These are phyloP conservation scores for Carterocephalus palaemon DNA, from an alignment of 2,888 invertebrate species.

Conservation along the genomic window DNA sequence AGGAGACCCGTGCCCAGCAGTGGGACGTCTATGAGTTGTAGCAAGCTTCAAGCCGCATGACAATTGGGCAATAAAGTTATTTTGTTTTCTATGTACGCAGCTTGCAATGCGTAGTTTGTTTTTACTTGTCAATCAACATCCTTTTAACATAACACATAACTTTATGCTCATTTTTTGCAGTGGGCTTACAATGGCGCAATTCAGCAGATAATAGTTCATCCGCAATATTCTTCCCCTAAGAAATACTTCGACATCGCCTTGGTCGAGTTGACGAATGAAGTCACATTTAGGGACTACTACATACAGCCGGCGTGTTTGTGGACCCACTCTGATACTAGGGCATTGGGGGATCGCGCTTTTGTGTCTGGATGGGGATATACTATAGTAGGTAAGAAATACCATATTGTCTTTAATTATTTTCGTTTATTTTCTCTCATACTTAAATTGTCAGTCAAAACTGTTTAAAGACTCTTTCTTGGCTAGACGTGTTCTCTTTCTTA, in stretches of 20 bases:
- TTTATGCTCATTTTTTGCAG: too few relatives aligned
- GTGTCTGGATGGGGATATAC: not conserved
- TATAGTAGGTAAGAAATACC: not conserved
- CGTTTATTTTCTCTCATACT: too few relatives aligned
- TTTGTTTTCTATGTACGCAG: slow-evolving; percentile 6
- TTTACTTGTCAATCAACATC: too few relatives aligned
- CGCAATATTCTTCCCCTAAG: slow-evolving; percentile 30
- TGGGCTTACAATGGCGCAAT: slow-evolving; percentile 26
- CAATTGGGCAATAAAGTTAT: not conserved
- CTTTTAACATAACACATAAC: too few relatives aligned
- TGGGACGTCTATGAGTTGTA: too few relatives aligned
- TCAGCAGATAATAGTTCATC: slow-evolving; percentile 30
- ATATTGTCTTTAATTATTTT: too few relatives aligned
- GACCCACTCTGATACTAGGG: not conserved
- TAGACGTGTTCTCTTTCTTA: too few relatives aligned
- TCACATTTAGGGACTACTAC: not conserved
- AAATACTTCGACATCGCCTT: slow-evolving; percentile 35
- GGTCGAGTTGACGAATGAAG: slow-evolving; percentile 19
- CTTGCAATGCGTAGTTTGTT: too few relatives aligned
- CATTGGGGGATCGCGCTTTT: not conserved
- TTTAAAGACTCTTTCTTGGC: too few relatives aligned
- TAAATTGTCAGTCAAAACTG: not conserved
- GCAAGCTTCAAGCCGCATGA: too few relatives aligned
- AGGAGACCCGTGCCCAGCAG: too few relatives aligned
- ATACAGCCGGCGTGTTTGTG: not conserved